phyloP scores from a whole-genome alignment of 2,797 vertebrate genomes.

The Emys orbicularis region DNA sequence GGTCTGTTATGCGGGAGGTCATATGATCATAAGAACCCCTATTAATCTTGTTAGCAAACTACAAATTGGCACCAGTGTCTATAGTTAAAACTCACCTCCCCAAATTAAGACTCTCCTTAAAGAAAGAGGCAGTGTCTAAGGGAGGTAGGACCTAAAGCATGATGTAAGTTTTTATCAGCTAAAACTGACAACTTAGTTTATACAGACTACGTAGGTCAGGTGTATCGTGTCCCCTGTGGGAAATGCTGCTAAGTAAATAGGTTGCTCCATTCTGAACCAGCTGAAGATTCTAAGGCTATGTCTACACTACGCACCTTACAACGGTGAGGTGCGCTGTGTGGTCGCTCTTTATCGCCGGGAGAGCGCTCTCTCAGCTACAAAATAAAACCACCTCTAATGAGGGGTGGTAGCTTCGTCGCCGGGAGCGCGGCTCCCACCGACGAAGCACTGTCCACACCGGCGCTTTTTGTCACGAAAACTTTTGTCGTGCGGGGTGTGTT shows the following conservation, averaged over 20 bases:
- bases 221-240: neutral
- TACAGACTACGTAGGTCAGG: neutral
- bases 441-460: too few species aligned
- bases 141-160: neutral
- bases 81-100: slow-evolving; percentile 31
- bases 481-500: too few species aligned
- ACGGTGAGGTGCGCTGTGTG: too few species aligned
- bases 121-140: neutral
- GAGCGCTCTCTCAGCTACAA: too few species aligned
- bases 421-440: too few species aligned
- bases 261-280: slow-evolving; percentile 28
- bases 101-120: slow-evolving; percentile 8
- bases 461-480: too few species aligned
- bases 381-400: too few species aligned
- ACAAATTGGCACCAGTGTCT: slow-evolving; percentile 1
- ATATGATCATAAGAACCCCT: slow-evolving; percentile 29
- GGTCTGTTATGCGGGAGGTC: slow-evolving; percentile 1
- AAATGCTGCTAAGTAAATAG: neutral
- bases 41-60: slow-evolving; percentile 37
- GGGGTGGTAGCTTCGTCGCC: too few species aligned
- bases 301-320: too few species aligned
- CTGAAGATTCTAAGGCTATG: neutral
- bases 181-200: fast-evolving
- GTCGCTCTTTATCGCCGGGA: too few species aligned
- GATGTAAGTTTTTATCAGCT: slow-evolving; percentile 14